A percentile compares a stretch with the other conserved stretches of the same genome.
Evolutionary conservation across 2,888 invertebrate genomes (phyloP).

Genomic region (Heliconius erato): DNA sequence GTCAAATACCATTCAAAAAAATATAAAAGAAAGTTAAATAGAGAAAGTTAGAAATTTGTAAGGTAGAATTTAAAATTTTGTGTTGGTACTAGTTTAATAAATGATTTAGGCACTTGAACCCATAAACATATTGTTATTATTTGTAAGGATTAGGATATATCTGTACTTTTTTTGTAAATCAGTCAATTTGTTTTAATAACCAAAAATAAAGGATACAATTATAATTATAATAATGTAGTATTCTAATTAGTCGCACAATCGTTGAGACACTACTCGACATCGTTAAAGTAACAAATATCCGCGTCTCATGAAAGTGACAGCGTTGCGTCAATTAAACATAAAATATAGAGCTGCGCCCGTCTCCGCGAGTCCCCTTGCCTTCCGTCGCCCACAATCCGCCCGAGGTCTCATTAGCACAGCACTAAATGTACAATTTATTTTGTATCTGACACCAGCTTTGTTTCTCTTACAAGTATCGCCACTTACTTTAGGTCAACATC

Average conservation of each 20-base stretch:
- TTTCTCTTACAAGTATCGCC: slow-evolving; percentile 74
- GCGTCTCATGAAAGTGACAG: slow-evolving; percentile 82
- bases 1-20: too few species aligned
- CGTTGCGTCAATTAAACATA: slow-evolving; percentile 84
- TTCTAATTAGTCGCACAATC: slow-evolving; percentile 39
- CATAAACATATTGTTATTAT: not conserved
- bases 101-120: not conserved
- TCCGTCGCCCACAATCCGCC: slow-evolving; percentile 60
- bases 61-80: too few species aligned
- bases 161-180: not conserved
- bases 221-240: slow-evolving; percentile 28
- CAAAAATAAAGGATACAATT: slow-evolving; percentile 1
- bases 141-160: not conserved
- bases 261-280: slow-evolving; percentile 32
- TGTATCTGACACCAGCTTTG: slow-evolving; percentile 79
- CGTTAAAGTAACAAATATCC: slow-evolving; percentile 72
- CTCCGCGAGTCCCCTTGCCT: slow-evolving; percentile 64
- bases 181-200: not conserved
- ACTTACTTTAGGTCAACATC: slow-evolving; percentile 69
- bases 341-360: slow-evolving; percentile 70
- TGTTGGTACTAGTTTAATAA: too few species aligned
- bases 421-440: slow-evolving; percentile 83
- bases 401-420: slow-evolving; percentile 79
- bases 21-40: too few species aligned
- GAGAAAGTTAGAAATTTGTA: too few species aligned